Evolutionary conservation across 2,113 vertebrate species (phyloP), one percentile per base, ranked within the genome.

Genomic region (Orientallactaga bullata): DNA sequence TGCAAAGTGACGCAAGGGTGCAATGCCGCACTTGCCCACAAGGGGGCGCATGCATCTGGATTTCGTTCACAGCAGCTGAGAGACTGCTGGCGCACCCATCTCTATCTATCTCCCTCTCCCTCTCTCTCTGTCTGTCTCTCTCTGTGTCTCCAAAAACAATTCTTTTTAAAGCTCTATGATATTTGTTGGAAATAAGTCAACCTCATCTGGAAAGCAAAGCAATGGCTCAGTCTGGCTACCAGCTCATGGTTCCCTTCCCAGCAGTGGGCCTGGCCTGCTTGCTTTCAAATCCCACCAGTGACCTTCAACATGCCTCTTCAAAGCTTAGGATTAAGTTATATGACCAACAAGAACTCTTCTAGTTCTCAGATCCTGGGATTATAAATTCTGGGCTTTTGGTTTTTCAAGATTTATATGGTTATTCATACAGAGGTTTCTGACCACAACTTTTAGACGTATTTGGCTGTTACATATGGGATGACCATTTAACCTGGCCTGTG

Each of bases 131-230:
- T n/a, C n/a, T n/a, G n/a, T n/a, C n/a, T n/a, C n/a, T n/a, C n/a
- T n/a, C n/a, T n/a, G n/a, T n/a, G n/a, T n/a, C n/a, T n/a, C n/a
- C n/a, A n/a, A n/a, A n/a, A n/a, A n/a, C n/a, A n/a, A n/a, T n/a
- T n/a, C n/a, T n/a, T n/a, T n/a, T n/a, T n/a, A 84, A 89, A 93
- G 68, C 68, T 76, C 76, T n/a, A 12, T 39, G 80, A 89, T 28
- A 69, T 24, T 79, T 66, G 35, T 15, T 72, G 23, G 72, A 85
- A 92, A 68, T 58, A 24, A 88, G 23, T 71, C 65, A 94, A 76
- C 42, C 13, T 32, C 23, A n/a, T 61, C 47, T 71, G 86, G 51
- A 90, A 96, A 90, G 74, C n/a, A 87, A 91, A 74, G 15, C 39
- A 77, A 13, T 28, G 2, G 0, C 26, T 89, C 9, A 9, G 82